Evolutionary conservation across 2,113 vertebrate genomes (phyloP), one percentile per base, ranked within the genome.

Genomic region (Heterochromis multidens): DNA sequence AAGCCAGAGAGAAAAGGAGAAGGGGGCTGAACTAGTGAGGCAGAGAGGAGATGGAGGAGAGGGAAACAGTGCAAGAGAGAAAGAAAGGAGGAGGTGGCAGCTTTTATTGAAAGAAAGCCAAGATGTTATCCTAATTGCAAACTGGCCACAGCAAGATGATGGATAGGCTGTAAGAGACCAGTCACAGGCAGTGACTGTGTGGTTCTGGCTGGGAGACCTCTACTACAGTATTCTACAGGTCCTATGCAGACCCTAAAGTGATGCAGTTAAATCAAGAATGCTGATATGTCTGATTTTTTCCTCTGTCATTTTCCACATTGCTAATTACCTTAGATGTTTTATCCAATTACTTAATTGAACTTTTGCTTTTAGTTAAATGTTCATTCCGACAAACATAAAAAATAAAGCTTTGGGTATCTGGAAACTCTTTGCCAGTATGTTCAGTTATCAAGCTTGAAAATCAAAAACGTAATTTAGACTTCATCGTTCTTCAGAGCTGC

Each of bases 41-140:
- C 46, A 85, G 61, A 74, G 52, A 89, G 49, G 43, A 81, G 72
- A 84, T 46, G 49, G 70, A 80, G 29, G 57, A 72, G 40, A 12
- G 37, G 11, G 37, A 3, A 40, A 40, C 9, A 40, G 37, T 40
- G 9, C 10, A 40, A 40, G 37, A 74, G 79, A 92, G 86, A 54
- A 37, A 60, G 23, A 80, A 77, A 87, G 46, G 76, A 89, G 60
- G 85, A 87, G 76, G 83, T 57, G 59, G 82, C 19, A 10, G 88
- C 33, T 49, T 74, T 72, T 7, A n/a, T 81, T 90, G 83, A 93
- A 84, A 76, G 80, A 61, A 80, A 83, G 88, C 90, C 91, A 93
- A 89, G 82, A 89, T 91, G 58, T 82, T 89, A 82, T 91, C 86
- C 62, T 86, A 77, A 90, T 89, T 90, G 84, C 86, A 86, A 91